These are phyloP conservation scores for Muraenolepis orangiensis DNA, from an alignment of 2,797 vertebrate species.

Conservation along the genomic window DNA sequence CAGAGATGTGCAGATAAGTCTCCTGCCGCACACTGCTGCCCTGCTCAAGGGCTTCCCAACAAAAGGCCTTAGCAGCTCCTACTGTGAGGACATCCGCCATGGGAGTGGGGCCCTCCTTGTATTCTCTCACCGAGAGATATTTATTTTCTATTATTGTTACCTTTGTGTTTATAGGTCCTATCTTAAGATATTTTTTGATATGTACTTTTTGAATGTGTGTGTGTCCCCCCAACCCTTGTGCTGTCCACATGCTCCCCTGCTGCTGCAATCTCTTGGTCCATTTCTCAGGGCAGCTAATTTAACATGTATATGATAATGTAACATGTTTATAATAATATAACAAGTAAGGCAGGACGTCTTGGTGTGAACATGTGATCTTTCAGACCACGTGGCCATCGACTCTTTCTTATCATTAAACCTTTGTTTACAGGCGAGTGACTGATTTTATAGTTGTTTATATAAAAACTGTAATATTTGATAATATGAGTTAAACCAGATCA, in stretches of 20 bases:
- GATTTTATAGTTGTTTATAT: background rate
- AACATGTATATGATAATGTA: background rate
- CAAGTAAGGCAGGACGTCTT: background rate
- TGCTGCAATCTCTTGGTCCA: background rate
- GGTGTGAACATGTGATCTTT: background rate
- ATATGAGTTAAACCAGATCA: background rate
- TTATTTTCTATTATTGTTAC: no score
- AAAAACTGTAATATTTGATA: background rate
- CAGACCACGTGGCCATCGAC: background rate
- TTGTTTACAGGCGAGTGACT: background rate
- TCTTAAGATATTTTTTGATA: no score
- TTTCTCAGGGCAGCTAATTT: background rate
- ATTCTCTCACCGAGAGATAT: no score
- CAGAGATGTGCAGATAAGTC: constrained; percentile 5
- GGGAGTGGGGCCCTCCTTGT: no score
- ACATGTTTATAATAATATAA: background rate
- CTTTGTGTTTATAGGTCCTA: no score
- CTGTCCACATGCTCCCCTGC: no score
- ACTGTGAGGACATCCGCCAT: background rate
- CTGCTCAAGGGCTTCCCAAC: constrained; percentile 11
- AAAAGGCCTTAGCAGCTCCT: background rate
- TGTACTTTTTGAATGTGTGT: no score
- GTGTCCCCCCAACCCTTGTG: no score
- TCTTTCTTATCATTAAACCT: background rate
- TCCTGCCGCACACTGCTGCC: constrained; percentile 23